phyloP scores from a whole-genome alignment of 1,140 invertebrate species.

The Brachionus paranguensis region DNA sequence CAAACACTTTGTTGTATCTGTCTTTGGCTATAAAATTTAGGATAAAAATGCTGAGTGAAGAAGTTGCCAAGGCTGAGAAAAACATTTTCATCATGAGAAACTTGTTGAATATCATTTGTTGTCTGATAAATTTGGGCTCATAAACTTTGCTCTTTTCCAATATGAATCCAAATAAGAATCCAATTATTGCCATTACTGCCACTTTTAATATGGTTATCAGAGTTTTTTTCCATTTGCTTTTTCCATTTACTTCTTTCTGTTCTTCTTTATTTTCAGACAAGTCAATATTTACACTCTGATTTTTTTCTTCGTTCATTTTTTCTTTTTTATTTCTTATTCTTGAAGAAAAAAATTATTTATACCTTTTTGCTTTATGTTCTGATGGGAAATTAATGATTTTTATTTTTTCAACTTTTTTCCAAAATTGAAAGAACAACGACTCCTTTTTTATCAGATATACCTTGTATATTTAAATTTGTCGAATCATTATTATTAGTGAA shows the following conservation, averaged over 20 bases:
- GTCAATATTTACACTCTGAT: neutral
- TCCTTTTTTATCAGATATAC: neutral
- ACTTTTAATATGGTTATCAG: neutral
- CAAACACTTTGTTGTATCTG: neutral
- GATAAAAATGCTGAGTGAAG: neutral
- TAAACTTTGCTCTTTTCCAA: conserved; percentile 23
- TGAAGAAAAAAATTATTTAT: neutral
- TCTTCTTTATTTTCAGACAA: neutral
- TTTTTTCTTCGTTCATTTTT: neutral
- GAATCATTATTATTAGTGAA: neutral
- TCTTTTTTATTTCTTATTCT: neutral
- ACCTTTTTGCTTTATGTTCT: neutral
- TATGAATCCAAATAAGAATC: neutral
- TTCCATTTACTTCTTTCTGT: neutral
- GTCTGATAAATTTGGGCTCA: conserved; percentile 10
- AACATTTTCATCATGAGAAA: conserved; percentile 40
- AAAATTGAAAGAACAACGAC: neutral
- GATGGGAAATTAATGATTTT: neutral
- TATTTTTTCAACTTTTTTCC: neutral
- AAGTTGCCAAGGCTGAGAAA: neutral
- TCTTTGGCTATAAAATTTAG: conserved; percentile 5
- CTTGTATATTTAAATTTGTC: neutral
- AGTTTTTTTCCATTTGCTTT: neutral
- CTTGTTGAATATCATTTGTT: conserved; percentile 31
- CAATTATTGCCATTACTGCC: neutral